Evolutionary conservation across 2,113 vertebrate genomes (phyloP).

Genomic region (Phocoena phocoena): DNA sequence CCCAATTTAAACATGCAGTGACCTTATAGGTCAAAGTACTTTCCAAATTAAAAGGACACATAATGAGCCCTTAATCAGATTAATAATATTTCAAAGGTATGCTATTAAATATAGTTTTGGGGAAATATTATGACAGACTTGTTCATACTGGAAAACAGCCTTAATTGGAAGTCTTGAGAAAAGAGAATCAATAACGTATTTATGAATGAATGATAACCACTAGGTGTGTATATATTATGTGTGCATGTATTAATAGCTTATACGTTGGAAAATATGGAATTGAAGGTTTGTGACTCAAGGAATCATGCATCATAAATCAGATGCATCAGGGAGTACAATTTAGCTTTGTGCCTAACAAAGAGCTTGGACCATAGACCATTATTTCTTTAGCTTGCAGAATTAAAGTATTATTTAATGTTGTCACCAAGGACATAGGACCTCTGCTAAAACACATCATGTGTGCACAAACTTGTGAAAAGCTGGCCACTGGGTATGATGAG

Average conservation of each 20-base stretch:
- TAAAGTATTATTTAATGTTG: not conserved
- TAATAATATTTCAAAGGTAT: not conserved
- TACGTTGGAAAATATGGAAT: not conserved
- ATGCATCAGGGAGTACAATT: not conserved
- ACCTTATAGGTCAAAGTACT: not conserved
- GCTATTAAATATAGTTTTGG: not conserved
- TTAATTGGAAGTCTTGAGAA: not conserved
- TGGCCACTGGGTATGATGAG: not conserved
- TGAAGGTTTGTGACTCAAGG: not conserved
- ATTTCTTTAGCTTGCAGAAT: not conserved
- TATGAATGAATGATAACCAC: not conserved
- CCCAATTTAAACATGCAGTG: not conserved
- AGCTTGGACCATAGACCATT: not conserved
- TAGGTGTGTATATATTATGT: not conserved
- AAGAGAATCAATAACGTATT: not conserved
- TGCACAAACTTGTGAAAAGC: not conserved
- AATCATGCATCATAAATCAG: not conserved
- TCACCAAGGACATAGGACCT: not conserved
- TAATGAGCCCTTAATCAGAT: not conserved
- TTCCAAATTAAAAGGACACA: not conserved
- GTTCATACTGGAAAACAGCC: not conserved
- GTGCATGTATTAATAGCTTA: not conserved
- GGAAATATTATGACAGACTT: not conserved
- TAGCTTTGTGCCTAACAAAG: not conserved
- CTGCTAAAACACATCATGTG: not conserved